A percentile compares a stretch with the other conserved stretches of the same genome.
Evolutionary conservation across 53 echinoderm and acorn worm species (phyloP).

Genomic region (Stichopus horrens): DNA sequence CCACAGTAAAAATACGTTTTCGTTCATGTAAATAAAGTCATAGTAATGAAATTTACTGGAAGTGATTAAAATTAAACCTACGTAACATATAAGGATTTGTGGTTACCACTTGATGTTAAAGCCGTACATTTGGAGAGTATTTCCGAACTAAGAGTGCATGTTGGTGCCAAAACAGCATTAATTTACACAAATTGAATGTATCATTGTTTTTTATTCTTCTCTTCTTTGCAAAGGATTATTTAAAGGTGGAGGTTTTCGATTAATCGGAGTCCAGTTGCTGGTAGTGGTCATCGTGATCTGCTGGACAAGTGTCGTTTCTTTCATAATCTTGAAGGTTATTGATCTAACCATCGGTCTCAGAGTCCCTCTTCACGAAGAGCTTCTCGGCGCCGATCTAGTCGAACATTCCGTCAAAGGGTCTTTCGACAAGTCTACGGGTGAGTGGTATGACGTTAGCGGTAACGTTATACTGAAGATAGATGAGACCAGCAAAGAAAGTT

Average conservation of each 20-base stretch:
- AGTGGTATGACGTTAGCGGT: conserved; percentile 62
- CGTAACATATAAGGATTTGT: too few species aligned
- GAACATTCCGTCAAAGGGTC: conserved; percentile 71
- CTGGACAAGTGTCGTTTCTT: conserved; percentile 65
- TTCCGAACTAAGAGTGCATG: too few species aligned
- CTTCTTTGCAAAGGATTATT: conserved; percentile 55
- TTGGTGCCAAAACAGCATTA: too few species aligned
- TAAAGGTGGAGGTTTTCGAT: conserved; percentile 69
- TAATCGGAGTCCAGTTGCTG: conserved; percentile 68
- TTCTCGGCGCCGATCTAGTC: conserved; percentile 75
- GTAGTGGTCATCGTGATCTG: conserved; percentile 48
- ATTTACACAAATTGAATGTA: background rate
- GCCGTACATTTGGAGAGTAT: too few species aligned
- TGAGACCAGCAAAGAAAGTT: conserved; percentile 42
- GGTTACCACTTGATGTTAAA: too few species aligned
- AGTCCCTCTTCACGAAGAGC: conserved; percentile 76
- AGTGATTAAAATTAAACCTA: too few species aligned
- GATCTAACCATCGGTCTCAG: conserved; percentile 70
- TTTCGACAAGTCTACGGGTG: conserved; percentile 57
- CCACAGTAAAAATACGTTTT: too few species aligned
- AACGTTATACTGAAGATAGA: conserved; percentile 56
- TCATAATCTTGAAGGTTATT: conserved; percentile 57
- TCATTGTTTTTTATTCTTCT: background rate
- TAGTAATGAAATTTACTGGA: too few species aligned
- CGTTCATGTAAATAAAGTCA: too few species aligned